These are phyloP conservation scores for Oeneis ivallda DNA, from an alignment of 2,888 invertebrate genomes.

Conservation along the genomic window DNA sequence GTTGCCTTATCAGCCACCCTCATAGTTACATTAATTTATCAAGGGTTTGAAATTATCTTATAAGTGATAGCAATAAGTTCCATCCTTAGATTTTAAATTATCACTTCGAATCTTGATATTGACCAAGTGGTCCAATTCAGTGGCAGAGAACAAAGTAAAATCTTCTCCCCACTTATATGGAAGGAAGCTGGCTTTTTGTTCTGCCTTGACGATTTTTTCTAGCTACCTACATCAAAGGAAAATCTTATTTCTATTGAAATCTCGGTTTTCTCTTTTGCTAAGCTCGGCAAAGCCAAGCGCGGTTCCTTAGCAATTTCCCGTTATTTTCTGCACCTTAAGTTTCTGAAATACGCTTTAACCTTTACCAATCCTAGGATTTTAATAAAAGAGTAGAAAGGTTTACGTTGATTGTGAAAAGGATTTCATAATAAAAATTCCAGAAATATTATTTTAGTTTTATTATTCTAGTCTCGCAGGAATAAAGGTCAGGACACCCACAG, in stretches of 20 bases:
- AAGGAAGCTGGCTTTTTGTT: background rate
- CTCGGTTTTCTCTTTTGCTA: conserved; percentile 57
- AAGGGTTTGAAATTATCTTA: no score
- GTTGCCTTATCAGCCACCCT: no score
- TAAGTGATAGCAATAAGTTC: no score
- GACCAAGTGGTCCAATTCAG: background rate
- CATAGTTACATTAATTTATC: no score
- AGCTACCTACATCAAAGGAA: conserved; percentile 61
- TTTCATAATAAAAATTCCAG: background rate
- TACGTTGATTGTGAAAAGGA: conserved; percentile 11
- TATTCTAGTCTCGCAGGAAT: no score
- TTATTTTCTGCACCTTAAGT: conserved; percentile 39
- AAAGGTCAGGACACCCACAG: no score
- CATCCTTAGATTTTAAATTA: no score
- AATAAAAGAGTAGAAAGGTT: conserved; percentile 10
- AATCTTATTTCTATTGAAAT: conserved; percentile 58
- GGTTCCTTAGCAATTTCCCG: conserved; percentile 63
- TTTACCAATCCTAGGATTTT: conserved; percentile 27
- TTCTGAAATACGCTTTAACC: conserved; percentile 33
- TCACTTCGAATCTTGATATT: background rate
- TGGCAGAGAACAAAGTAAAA: background rate
- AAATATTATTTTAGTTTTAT: no score
- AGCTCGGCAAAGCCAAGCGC: conserved; percentile 51
- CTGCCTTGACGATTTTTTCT: conserved; percentile 46
- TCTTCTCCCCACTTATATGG: background rate